Base-by-base conservation (phyloP, 2,888 invertebrate species). In the Bellardia pandia region DNA sequence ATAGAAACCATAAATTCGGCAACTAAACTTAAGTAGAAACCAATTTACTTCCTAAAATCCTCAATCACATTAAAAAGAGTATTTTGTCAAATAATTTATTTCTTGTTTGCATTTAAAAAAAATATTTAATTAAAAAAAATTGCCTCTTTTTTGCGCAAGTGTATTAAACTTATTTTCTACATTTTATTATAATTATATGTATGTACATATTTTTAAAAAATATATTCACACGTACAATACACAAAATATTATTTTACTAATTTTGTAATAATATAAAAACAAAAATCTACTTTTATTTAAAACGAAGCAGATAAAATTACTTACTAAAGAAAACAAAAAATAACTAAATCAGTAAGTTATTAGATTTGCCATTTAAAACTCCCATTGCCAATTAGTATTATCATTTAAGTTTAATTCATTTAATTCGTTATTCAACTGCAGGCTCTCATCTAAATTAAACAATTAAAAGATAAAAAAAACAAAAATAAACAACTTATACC, bases 351-450 rank as follows among this genome's bases (percentile, higher is more conserved):
- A 48, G 14, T 69, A 37, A 11, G 33, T 45, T 64, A 81, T 66
- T 33, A 48, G 5, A 23, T 16, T 33, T 51, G 51, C 37, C 0
- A 60, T 62, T 76, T 88, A 89, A 88, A 90, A 90, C 64, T 90
- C 89, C 90, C 90, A 92, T 76, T 91, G 90, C 91, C 91, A 92
- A 82, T 90, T 90, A 53, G 89, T 90, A 64, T 88, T 88, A 69
- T 88, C 89, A 51, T 89, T 88, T 80, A 92, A 88, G 56, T 89
- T 90, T 74, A 92, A 88, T n/a, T 91, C 91, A 62, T 88, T 90
- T 71, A 92, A 88, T n/a, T 91, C 91, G 69, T 82, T 89, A 79
- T 91, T 90, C 33, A 91, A 66, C 42, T 85, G 89, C 80, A 91
- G 86, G 66, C 90, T 91, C 53, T 91, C 91, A 90, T 91, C 92